Conservation (phyloP, 2,888 invertebrate species). For the Leucoma salicis region DNA sequence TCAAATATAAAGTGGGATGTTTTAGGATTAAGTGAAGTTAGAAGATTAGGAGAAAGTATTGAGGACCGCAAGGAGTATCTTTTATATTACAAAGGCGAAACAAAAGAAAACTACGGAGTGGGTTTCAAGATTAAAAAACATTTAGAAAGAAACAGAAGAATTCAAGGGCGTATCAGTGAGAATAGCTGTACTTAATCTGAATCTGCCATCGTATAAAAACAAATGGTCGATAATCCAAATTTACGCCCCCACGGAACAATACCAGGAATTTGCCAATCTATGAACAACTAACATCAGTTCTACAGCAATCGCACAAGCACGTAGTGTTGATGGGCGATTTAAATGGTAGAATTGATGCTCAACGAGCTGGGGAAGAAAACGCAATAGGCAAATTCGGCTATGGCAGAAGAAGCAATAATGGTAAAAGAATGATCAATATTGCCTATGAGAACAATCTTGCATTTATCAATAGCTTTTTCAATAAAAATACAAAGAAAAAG, state of each 20-base stretch:
- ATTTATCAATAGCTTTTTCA: not conserved
- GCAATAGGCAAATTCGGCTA: not conserved
- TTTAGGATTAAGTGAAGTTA: too few relatives aligned
- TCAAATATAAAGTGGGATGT: too few relatives aligned
- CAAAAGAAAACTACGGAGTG: not conserved
- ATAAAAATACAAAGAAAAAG: constrained; percentile 1
- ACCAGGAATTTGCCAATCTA: constrained; percentile 3
- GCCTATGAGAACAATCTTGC: not conserved
- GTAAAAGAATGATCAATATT: not conserved
- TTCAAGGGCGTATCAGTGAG: constrained; percentile 3
- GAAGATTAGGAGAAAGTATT: too few relatives aligned
- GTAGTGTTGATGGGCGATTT: too few relatives aligned
- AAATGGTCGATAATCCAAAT: constrained; percentile 13
- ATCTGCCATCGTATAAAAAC: constrained; percentile 5
- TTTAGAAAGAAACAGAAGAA: not conserved
- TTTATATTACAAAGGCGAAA: not conserved
- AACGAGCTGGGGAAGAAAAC: not conserved
- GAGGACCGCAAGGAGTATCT: too few relatives aligned
- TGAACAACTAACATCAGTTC: too few relatives aligned
- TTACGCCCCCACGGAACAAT: constrained; percentile 12
- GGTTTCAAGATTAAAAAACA: not conserved
- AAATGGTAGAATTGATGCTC: not conserved
- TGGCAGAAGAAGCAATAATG: not conserved
- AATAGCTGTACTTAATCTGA: constrained; percentile 9
- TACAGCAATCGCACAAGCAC: too few relatives aligned